A percentile compares a stretch with the other conserved stretches of the same genome.
Conservation (phyloP, 2,113 vertebrate genomes). For the Pyxicephalus adspersus region DNA sequence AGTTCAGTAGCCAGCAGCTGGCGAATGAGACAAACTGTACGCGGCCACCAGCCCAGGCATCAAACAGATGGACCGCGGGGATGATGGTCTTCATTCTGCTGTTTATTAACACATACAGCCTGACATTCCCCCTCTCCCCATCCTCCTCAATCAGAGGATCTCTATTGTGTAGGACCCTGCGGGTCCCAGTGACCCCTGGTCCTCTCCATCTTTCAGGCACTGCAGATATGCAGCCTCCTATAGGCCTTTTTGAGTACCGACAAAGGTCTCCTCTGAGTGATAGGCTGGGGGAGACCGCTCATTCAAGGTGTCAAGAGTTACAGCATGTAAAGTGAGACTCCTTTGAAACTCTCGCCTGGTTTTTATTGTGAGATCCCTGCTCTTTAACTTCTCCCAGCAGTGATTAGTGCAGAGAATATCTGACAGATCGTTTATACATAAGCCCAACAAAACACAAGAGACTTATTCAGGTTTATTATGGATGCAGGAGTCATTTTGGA, state of each 20-base stretch:
- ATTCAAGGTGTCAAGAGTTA: slow-evolving; percentile 31
- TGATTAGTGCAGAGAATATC: too few relatives aligned
- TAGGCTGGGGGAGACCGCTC: not conserved
- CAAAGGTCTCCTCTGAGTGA: slow-evolving; percentile 23
- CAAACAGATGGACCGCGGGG: slow-evolving; percentile 92
- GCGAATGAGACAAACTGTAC: slow-evolving; percentile 79
- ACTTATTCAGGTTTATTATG: too few relatives aligned
- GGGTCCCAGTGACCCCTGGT: slow-evolving; percentile 29
- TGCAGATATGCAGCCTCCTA: not conserved
- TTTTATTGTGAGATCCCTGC: not conserved
- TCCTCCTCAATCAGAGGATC: not conserved
- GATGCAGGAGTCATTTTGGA: too few relatives aligned
- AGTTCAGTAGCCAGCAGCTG: slow-evolving; percentile 89
- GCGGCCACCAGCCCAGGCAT: slow-evolving; percentile 69
- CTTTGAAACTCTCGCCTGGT: not conserved
- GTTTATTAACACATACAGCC: slow-evolving; percentile 22
- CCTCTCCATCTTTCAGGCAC: slow-evolving; percentile 13
- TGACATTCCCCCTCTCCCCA: not conserved
- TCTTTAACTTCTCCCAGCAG: not conserved
- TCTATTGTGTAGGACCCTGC: slow-evolving; percentile 19
- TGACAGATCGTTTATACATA: too few relatives aligned
- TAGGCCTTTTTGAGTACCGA: not conserved
- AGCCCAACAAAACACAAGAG: too few relatives aligned
- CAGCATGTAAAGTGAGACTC: slow-evolving; percentile 15
- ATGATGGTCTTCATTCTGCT: slow-evolving; percentile 47